Percentiles rank a stretch among this genome's conserved stretches.
Evolutionary conservation across 2,797 vertebrate genomes (phyloP).

Genomic region (Mormyrus proboscirostris): DNA sequence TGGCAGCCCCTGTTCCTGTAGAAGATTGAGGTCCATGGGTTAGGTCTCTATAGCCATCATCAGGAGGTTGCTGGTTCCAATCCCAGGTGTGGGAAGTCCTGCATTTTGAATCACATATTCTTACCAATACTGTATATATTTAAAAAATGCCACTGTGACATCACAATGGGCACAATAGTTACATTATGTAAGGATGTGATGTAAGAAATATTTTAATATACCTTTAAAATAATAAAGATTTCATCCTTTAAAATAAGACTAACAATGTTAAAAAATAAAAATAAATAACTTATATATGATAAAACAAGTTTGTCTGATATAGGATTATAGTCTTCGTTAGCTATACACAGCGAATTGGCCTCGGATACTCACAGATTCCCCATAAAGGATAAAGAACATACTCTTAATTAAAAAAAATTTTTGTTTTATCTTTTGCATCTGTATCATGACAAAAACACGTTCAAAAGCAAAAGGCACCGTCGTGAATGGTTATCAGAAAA

Average conservation of each 20-base stretch:
- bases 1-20: not conserved
- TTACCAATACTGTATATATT: not conserved
- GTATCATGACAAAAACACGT: not conserved
- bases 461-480: not conserved
- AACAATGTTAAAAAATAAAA: not conserved
- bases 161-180: not conserved
- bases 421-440: not conserved
- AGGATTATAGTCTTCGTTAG: not conserved
- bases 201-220: not conserved
- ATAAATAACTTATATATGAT: not conserved
- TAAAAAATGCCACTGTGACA: not conserved
- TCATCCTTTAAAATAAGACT: not conserved
- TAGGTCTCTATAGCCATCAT: not conserved
- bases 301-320: not conserved
- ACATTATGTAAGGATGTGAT: not conserved
- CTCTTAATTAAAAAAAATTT: not conserved
- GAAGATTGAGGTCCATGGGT: not conserved
- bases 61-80: not conserved
- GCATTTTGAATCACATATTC: not conserved
- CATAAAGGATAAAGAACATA: not conserved
- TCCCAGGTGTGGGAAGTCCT: not conserved
- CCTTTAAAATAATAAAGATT: not conserved
- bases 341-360: not conserved
- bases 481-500: not conserved
- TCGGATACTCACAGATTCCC: not conserved